These are phyloP conservation scores for Coptodon rendalli DNA, from an alignment of 2,113 vertebrate genomes.

Conservation along the genomic window DNA sequence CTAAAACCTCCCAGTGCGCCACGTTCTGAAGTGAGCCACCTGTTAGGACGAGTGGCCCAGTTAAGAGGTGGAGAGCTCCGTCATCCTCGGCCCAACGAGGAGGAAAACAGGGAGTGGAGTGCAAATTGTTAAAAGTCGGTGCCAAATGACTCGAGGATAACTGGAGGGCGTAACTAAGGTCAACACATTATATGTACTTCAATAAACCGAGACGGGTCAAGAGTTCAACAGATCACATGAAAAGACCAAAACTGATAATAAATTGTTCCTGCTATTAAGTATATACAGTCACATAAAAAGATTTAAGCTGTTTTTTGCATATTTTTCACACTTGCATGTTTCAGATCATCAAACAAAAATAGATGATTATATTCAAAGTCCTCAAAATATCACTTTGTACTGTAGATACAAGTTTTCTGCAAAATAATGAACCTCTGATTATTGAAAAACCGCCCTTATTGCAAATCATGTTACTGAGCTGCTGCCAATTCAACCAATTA, in stretches of 20 bases:
- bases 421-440: neutral
- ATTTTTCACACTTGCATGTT: neutral
- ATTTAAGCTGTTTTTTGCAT: neutral
- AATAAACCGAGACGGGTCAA: slow-evolving; percentile 21
- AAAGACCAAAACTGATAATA: neutral
- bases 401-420: neutral
- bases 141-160: slow-evolving; percentile 20
- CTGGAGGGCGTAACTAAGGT: slow-evolving; percentile 27
- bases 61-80: slow-evolving; percentile 15
- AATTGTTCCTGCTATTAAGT: fast-evolving
- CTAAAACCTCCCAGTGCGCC: slow-evolving; percentile 20
- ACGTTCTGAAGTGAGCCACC: slow-evolving; percentile 44
- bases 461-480: neutral
- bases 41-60: slow-evolving; percentile 27
- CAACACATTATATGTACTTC: slow-evolving; percentile 43
- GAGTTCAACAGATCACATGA: slow-evolving; percentile 8
- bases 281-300: neutral
- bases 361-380: neutral
- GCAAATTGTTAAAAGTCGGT: slow-evolving; percentile 36
- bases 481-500: fast-evolving
- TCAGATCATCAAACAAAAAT: neutral
- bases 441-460: fast-evolving
- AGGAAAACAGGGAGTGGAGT: slow-evolving; percentile 43
- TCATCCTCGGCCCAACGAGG: neutral
- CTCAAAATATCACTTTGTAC: neutral